Conservation (phyloP, 30 jellyfish, hydroid and myxozoan genomes). For the Clytia hemisphaerica region DNA sequence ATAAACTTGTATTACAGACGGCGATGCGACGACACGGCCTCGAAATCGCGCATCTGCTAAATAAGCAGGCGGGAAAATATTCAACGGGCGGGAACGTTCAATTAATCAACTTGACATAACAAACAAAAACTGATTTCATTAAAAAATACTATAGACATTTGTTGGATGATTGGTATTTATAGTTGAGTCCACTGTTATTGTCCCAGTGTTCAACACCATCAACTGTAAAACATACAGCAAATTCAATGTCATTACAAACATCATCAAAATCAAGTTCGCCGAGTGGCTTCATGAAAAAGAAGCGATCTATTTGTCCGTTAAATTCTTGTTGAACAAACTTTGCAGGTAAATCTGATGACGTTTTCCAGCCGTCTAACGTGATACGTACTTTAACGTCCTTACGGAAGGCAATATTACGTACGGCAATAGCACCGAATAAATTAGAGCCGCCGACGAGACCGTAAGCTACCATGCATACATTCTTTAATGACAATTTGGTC, state of each 20-base stretch:
- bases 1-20: too few relatives aligned
- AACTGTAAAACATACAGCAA: slow-evolving; percentile 67
- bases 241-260: neutral
- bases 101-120: too few relatives aligned
- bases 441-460: slow-evolving; percentile 21
- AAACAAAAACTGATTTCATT: too few relatives aligned
- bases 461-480: slow-evolving; percentile 11
- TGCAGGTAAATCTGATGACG: slow-evolving; percentile 31
- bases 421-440: slow-evolving; percentile 78
- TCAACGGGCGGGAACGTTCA: too few relatives aligned
- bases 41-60: too few relatives aligned
- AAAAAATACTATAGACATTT: too few relatives aligned
- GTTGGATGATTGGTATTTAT: slow-evolving; percentile 4
- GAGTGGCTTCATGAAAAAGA: slow-evolving; percentile 39
- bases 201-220: slow-evolving; percentile 73
- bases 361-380: slow-evolving; percentile 65
- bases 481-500: slow-evolving; percentile 10
- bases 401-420: slow-evolving; percentile 48
- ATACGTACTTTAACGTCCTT: slow-evolving; percentile 39
- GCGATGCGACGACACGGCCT: too few relatives aligned
- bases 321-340: slow-evolving; percentile 48
- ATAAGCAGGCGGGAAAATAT: too few relatives aligned
- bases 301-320: slow-evolving; percentile 40
- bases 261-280: neutral
- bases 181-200: slow-evolving; percentile 48